Evolutionary conservation across 2,888 invertebrate genomes (phyloP), one percentile per base, ranked within the genome.

Genomic region (Agrochola circellaris): DNA sequence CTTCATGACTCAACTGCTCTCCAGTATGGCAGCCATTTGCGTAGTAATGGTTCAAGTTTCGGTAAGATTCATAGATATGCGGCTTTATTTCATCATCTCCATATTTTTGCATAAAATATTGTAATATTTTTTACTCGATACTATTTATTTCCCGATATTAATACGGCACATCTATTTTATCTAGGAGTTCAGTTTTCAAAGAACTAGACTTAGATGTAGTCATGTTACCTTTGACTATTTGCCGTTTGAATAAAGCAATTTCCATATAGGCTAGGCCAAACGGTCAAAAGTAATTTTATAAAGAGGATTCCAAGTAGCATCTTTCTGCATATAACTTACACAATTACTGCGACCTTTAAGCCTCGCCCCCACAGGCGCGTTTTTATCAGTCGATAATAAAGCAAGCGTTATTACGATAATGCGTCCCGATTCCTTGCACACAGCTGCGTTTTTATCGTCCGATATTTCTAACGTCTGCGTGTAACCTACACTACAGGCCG

Each of bases 41-140:
- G 95, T 95, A 66, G 95, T 96, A 90, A 96, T 96, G 96, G 96
- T 96, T 62, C 96, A 96, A 94, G 93, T 96, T 93, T 96, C 96
- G 94, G 96, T 96, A 92, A 94, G 94, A 84, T 80, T 79, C 72
- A 85, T 83, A 82, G 74, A 86, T 79, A 69, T 62, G 79, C 62
- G 58, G 65, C 72, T 85, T 81, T 82, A 83, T 79, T 83, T 73
- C 62, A 83, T 85, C 81, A 84, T 85, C 82, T 79, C 54, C 81
- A 84, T 86, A 85, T 68, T 87, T 87, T 87, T 77, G 82, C 81
- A 83, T 84, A 83, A 79, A 80, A 75, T 70, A 42, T 76, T 64
- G 42, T 45, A 1, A 15, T 51, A 48, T 30, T 73, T 77, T 62
- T 70, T 73, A n/a, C 23, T 56, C 23, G 34, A 58, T 61, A 66